Evolutionary conservation across 2,113 vertebrate species (phyloP), one percentile per base, ranked within the genome.

Genomic region (Tragelaphus imberbis): DNA sequence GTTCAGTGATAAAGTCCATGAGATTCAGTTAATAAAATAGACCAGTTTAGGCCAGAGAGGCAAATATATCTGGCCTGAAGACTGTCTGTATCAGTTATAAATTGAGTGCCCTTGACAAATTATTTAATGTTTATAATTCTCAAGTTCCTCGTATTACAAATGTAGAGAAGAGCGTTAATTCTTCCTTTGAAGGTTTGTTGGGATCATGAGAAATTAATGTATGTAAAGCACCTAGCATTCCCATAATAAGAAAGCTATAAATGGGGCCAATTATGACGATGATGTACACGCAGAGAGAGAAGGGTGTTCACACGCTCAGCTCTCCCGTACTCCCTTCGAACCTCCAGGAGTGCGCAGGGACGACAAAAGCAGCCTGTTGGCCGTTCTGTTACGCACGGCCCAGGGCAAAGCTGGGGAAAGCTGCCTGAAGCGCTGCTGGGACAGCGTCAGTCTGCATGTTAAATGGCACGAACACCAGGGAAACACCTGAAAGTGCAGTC

Each of bases 21-120:
- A 96, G 96, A 97, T 97, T 96, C 91, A 82, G 86, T 98, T 98
- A 90, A 25, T 86, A 95, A 97, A 96, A 97, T 81, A 94, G 84
- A 61, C 79, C 25, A 71, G 49, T 84, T 91, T 40, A 63, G 85
- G 36, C 36, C 53, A 56, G 30, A 13, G 51, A 95, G 53, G 40
- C 65, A 79, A 49, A 28, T 33, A 6, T 21, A 61, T 85, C n/a
- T 88, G 81, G 61, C 51, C 47, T 10, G 28, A 84, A 88, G 79
- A 47, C 6, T 27, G 11, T 65, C 7, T 21, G 13, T 77, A 61
- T 59, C 68, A 84, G 61, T 86, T 91, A 68, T 36, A 68, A 88
- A 49, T 36, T 68, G 27, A 97, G 53, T 92, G 81, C 13, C 88
- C 59, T 96, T 94, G 53, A 88, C 59, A 71, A 59, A 77, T 92